phyloP scores from a whole-genome alignment of 2,888 invertebrate genomes.

The Amphiduros pacificus region DNA sequence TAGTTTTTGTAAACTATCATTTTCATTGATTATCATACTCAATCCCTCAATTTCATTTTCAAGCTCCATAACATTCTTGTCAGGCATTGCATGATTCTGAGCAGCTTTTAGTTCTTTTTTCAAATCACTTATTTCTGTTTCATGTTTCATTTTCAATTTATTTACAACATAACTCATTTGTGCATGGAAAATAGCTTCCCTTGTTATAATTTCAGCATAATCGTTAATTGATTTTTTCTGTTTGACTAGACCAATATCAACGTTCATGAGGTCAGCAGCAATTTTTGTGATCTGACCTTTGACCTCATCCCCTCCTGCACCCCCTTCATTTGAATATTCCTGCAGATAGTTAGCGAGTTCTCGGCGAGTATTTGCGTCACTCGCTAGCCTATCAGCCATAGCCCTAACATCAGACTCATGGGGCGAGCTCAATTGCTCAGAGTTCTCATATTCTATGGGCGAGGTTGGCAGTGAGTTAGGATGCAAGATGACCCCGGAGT shows the following conservation, averaged over 20 bases:
- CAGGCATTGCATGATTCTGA: background rate
- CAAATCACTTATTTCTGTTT: constrained; percentile 4
- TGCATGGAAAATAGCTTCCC: constrained; percentile 76
- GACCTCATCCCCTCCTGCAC: background rate
- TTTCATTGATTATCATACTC: constrained; percentile 5
- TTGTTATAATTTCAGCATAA: constrained; percentile 67
- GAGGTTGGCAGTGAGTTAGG: constrained; percentile 17
- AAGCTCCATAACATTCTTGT: constrained; percentile 7
- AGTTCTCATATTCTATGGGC: constrained; percentile 7
- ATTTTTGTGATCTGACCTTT: constrained; percentile 15
- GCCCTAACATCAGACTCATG: background rate
- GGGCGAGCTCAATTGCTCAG: background rate
- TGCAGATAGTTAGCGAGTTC: constrained; percentile 3
- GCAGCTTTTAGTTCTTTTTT: background rate
- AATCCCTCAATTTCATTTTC: constrained; percentile 15
- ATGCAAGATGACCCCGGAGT: constrained; percentile 17
- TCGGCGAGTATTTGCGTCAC: constrained; percentile 4
- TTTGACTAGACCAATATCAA: constrained; percentile 9
- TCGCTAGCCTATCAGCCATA: background rate
- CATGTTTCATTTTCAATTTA: constrained; percentile 12
- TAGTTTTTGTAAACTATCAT: constrained; percentile 1
- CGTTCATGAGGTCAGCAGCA: constrained; percentile 13
- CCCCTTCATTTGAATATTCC: background rate
- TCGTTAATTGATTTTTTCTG: background rate
- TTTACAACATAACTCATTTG: constrained; percentile 53